Base-by-base conservation (phyloP, 2,888 invertebrate species). In the Xanthostigma xanthostigma region DNA sequence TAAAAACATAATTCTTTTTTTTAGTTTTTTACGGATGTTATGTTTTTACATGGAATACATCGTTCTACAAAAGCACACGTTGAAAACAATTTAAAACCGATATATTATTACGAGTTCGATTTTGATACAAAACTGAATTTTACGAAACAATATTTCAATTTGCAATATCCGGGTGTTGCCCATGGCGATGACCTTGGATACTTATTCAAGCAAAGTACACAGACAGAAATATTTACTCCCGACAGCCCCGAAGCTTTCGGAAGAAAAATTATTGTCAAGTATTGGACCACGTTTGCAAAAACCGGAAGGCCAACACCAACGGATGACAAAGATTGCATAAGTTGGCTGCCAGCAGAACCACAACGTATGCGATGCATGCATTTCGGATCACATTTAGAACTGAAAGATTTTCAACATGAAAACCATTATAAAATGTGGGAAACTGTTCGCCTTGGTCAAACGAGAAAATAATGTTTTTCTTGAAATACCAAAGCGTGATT, bases 141-240 rank as follows among this genome's bases (percentile, higher is more conserved):
- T 12, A 13, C 14, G 12, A 39, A 39, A 39, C 11, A 14, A 8
- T 8, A 13, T 12, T 39, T 39, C 39, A 14, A 14, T 14, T 13
- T 39, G 8, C 39, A 39, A 39, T 14, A 39, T 39, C 39, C 39
- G 8, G 39, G 62, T 38, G 58, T 53, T 3, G 51, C 53, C 27
- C 62, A 62, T 51, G 57, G 51, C 35, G 62, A 62, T 52, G 62
- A 62, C 10, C 42, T 61, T n/a, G 56, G 57, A 8, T 61, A 62
- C 46, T 45, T 62, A 12, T 62, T 62, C 48, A 57, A 46, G 41
- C 33, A 43, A 10, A n/a, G 45, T 8, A 53, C 56, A 6, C 55
- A 57, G 9, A 43, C 39, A n/a, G 42, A 44, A 36, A 14, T 13
- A n/a, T 40, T 27, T 36, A 12, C 37, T 42, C 17, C 14, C 3